These are phyloP conservation scores for Vesta saturnalis DNA, from an alignment of 2,888 invertebrate species.

Conservation along the genomic window DNA sequence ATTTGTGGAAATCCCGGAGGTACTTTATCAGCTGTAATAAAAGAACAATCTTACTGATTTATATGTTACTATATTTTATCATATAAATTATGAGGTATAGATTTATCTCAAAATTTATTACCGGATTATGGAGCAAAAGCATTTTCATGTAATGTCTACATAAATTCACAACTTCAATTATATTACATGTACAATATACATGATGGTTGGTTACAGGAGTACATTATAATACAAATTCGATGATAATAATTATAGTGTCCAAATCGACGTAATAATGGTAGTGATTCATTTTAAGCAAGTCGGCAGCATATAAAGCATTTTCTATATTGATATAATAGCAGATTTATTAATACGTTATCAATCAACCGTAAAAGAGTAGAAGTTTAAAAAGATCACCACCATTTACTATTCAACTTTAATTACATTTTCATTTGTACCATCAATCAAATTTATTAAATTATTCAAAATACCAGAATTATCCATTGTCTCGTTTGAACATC, in stretches of 20 bases:
- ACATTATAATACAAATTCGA: slow-evolving; percentile 1
- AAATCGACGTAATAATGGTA: not conserved
- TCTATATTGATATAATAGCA: no score
- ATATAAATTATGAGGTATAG: slow-evolving; percentile 52
- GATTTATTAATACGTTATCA: no score
- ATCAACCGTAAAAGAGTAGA: no score
- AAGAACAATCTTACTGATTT: no score
- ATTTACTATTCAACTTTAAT: not conserved
- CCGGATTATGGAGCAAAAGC: slow-evolving; percentile 51
- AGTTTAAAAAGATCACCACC: no score
- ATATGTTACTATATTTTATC: slow-evolving; percentile 50
- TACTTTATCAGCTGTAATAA: slow-evolving; percentile 80
- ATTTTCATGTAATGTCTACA: slow-evolving; percentile 48
- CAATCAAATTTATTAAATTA: not conserved
- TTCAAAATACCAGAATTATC: no score
- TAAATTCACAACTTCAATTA: slow-evolving; percentile 35
- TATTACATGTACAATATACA: slow-evolving; percentile 1
- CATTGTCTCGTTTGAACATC: no score
- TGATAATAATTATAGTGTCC: not conserved
- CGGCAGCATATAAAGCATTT: no score
- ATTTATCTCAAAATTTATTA: slow-evolving; percentile 54
- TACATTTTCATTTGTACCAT: not conserved
- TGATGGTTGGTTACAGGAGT: no score
- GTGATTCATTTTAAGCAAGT: not conserved
- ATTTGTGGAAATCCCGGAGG: slow-evolving; percentile 94